phyloP scores from a whole-genome alignment of 2,797 vertebrate genomes.

The Serranus cabrilla region DNA sequence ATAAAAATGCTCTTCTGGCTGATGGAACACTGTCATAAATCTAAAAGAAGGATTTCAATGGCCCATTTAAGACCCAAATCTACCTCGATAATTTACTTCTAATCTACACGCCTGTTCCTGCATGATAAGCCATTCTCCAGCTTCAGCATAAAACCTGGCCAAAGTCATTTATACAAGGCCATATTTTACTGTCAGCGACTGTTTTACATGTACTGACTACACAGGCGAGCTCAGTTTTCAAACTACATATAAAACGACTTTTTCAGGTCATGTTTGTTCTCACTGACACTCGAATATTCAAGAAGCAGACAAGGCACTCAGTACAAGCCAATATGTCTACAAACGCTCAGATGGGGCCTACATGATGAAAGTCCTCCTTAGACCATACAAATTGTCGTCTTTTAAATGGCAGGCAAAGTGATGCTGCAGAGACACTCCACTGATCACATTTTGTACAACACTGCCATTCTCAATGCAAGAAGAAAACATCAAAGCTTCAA shows the following conservation, averaged over 20 bases:
- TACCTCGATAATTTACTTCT: conserved; percentile 63
- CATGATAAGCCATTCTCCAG: conserved; percentile 59
- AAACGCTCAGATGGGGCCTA: conserved; percentile 1
- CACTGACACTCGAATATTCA: not conserved
- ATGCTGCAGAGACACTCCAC: not conserved
- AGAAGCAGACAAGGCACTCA: conserved; percentile 8
- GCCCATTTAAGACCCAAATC: conserved; percentile 63
- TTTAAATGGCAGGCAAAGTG: conserved; percentile 34
- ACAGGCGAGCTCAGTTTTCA: conserved; percentile 20
- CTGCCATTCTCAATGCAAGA: conserved; percentile 1
- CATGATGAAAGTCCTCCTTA: conserved; percentile 16
- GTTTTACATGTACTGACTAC: conserved; percentile 33
- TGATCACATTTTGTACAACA: conserved; percentile 27
- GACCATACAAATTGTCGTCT: not conserved
- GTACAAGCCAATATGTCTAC: conserved; percentile 2
- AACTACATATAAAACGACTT: not conserved
- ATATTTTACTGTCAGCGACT: conserved; percentile 64
- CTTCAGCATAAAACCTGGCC: conserved; percentile 43
- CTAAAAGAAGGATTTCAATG: conserved; percentile 54
- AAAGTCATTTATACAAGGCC: conserved; percentile 46
- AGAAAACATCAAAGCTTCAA: conserved; percentile 42
- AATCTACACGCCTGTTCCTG: conserved; percentile 68
- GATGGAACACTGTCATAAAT: conserved; percentile 64
- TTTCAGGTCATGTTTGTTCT: conserved; percentile 39
- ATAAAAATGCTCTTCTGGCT: conserved; percentile 46